Evolutionary conservation across 1,140 invertebrate genomes (phyloP), one percentile per base, ranked within the genome.

Genomic region (Leptinotarsa texana): DNA sequence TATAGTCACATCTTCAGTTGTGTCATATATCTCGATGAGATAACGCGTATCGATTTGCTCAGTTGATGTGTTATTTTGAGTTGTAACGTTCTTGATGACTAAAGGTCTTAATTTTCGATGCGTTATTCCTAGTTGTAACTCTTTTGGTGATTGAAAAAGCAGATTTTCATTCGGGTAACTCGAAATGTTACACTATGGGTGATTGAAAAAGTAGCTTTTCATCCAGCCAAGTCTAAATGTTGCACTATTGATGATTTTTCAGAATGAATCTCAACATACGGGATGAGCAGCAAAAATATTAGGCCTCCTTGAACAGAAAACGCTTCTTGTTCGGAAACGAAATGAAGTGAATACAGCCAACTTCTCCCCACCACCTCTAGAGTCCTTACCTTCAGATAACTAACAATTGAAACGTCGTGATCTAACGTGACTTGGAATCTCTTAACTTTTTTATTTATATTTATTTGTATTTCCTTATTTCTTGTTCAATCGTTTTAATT

Each of bases 41-140:
- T 66, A 66, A 66, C 63, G 63, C 22, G 18, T 15, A 66, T 61
- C 63, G 63, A 66, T 24, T 66, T 24, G 63, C 63, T 66, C 63
- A 66, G 63, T 66, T 66, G 63, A 66, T 24, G 22, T 66, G 63
- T 66, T 66, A 66, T 66, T 66, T 66, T 66, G 21, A 66, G 63
- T 66, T 66, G 63, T 66, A 66, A 66, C 1, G 63, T 66, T 66
- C 63, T 66, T 66, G 63, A 24, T 66, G 63, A 66, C 17, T 66
- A 24, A 66, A 66, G 63, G 24, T 66, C 4, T 13, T 24, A 2
- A 66, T 66, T 66, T 66, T 24, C 21, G 63, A 24, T 66, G 63
- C 13, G 21, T 66, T 24, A 66, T 66, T 66, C 1, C 63, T 66
- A 18, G 13, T 24, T 66, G 63, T 66, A 66, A 66, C 63, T 66